A percentile compares a stretch with the other conserved stretches of the same genome.
These are phyloP conservation scores for Emys orbicularis DNA, from an alignment of 2,797 vertebrate genomes.

Conservation along the genomic window DNA sequence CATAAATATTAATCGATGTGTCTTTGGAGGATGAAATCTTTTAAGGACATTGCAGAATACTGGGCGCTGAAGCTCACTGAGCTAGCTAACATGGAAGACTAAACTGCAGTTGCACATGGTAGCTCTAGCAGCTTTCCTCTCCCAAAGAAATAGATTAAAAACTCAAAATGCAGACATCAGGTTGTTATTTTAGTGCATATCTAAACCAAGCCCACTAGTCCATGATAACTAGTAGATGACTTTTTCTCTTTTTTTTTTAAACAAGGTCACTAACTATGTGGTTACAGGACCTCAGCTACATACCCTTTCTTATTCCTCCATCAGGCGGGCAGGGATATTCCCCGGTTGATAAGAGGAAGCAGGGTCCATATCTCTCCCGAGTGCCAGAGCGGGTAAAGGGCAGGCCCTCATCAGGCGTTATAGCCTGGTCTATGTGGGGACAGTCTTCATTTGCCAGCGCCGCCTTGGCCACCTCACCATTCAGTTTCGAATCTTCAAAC, in stretches of 20 bases:
- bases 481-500: slow-evolving; percentile 98
- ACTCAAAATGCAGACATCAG: slow-evolving; percentile 77
- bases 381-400: slow-evolving; percentile 94
- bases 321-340: slow-evolving; percentile 97
- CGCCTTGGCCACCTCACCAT: slow-evolving; percentile 97
- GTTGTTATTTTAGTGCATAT: slow-evolving; percentile 75
- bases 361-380: slow-evolving; percentile 97
- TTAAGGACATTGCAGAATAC: slow-evolving; percentile 20
- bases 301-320: slow-evolving; percentile 99
- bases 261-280: slow-evolving; percentile 58
- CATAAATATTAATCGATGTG: not conserved
- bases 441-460: slow-evolving; percentile 99
- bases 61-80: slow-evolving; percentile 22
- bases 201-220: slow-evolving; percentile 71
- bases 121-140: slow-evolving; percentile 69
- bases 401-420: slow-evolving; percentile 96
- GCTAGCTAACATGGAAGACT: slow-evolving; percentile 50
- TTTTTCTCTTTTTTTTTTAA: slow-evolving; percentile 49
- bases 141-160: slow-evolving; percentile 72
- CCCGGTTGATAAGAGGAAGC: slow-evolving; percentile 98
- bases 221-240: slow-evolving; percentile 64
- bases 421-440: slow-evolving; percentile 99
- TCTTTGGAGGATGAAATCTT: not conserved
- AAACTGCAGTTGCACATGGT: not conserved
- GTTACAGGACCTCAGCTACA: slow-evolving; percentile 88